These are phyloP conservation scores for Tuberolachnus salignus DNA, from an alignment of 2,888 invertebrate genomes.

Conservation along the genomic window DNA sequence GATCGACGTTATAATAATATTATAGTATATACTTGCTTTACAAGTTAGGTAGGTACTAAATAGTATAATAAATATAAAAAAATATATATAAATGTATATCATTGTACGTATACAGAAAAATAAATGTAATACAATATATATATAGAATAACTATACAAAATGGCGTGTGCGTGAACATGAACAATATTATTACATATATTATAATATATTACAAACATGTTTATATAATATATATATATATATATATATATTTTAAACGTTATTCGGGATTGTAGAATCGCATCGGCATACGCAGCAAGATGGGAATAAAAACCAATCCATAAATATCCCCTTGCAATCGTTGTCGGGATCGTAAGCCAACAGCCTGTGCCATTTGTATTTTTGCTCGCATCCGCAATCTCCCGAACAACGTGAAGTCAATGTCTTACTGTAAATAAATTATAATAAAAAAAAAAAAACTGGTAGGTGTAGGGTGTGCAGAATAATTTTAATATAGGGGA, in stretches of 20 bases:
- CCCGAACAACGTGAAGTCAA: constrained; percentile 81
- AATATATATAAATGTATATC: too few species aligned
- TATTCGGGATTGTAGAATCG: constrained; percentile 57
- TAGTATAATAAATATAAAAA: too few species aligned
- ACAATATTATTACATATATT: too few species aligned
- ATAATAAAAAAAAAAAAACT: too few species aligned
- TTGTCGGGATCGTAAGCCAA: constrained; percentile 91
- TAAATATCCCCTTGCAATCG: constrained; percentile 91
- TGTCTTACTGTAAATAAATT: constrained; percentile 72
- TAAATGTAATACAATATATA: constrained; percentile 9
- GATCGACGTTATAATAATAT: too few species aligned
- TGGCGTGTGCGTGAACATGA: too few species aligned
- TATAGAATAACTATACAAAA: not conserved
- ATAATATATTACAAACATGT: too few species aligned
- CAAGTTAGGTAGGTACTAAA: too few species aligned
- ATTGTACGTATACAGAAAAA: not conserved
- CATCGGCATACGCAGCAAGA: constrained; percentile 88
- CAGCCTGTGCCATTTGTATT: constrained; percentile 84
- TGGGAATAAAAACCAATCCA: constrained; percentile 93
- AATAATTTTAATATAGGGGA: too few species aligned
- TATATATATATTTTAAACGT: not conserved
- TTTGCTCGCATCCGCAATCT: constrained; percentile 88
- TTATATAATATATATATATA: too few species aligned
- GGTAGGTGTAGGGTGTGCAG: too few species aligned
- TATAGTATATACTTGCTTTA: too few species aligned